phyloP scores from a whole-genome alignment of 2,797 vertebrate species.

The Muscicapa striata region DNA sequence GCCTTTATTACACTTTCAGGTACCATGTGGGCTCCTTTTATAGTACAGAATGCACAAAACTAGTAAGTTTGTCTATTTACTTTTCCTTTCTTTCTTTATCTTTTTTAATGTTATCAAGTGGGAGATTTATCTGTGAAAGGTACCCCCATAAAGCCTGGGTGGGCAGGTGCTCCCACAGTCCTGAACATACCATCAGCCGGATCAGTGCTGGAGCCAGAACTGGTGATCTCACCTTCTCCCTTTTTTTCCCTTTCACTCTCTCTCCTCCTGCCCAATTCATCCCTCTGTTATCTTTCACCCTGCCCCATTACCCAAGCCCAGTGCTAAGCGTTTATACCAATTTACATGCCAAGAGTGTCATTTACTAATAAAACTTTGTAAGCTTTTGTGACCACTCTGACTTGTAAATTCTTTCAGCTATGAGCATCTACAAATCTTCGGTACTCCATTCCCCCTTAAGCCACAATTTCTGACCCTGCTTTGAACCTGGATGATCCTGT shows the following conservation, averaged over 20 bases:
- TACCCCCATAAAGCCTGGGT: not conserved
- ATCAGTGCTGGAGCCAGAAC: not conserved
- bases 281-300: not conserved
- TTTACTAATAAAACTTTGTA: not conserved
- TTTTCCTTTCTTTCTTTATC: not conserved
- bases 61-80: not conserved
- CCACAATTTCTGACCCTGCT: not conserved
- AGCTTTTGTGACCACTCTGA: not conserved
- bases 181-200: not conserved
- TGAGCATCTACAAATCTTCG: not conserved
- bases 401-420: not conserved
- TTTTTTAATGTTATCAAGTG: not conserved
- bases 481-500: not conserved
- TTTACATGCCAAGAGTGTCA: not conserved
- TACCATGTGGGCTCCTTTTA: not conserved
- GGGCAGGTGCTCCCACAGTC: rapidly evolving
- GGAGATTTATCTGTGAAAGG: not conserved
- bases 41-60: not conserved
- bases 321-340: not conserved
- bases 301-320: not conserved
- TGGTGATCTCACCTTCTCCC: not conserved
- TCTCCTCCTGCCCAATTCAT: not conserved
- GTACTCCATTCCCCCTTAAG: not conserved
- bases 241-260: not conserved
- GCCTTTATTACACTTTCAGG: not conserved